Conservation (phyloP, 1,140 invertebrate species). For the Episyrphus balteatus region DNA sequence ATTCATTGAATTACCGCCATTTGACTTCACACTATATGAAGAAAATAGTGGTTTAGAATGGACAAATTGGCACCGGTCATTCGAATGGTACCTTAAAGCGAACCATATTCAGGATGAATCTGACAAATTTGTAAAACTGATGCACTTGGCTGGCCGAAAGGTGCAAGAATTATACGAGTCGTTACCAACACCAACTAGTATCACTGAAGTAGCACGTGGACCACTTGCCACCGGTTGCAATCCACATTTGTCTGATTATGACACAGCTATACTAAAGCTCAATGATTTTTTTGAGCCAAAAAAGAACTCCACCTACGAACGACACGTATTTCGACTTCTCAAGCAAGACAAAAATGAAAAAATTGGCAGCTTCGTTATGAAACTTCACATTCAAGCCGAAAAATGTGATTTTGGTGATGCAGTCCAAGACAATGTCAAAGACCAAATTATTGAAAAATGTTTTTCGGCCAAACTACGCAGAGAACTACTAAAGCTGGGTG, state of each 20-base stretch:
- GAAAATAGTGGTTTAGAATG: not conserved
- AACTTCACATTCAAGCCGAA: not conserved
- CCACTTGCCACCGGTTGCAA: not conserved
- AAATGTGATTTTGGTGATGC: slow-evolving; percentile 1
- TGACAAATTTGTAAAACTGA: not conserved
- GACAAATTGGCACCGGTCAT: not conserved
- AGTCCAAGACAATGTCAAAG: not conserved
- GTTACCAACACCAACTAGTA: not conserved
- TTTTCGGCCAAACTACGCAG: not conserved
- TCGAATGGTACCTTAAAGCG: not conserved
- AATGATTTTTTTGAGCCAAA: too few species aligned
- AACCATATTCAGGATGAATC: not conserved
- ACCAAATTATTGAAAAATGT: slow-evolving; percentile 1
- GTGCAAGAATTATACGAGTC: not conserved
- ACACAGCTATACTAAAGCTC: not conserved
- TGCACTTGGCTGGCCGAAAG: not conserved
- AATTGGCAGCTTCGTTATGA: not conserved
- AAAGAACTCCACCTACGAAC: too few species aligned
- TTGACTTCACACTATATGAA: not conserved
- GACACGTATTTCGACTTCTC: not conserved
- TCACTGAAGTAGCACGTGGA: not conserved
- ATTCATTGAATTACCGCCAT: not conserved
- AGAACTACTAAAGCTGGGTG: not conserved
- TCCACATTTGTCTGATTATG: not conserved
- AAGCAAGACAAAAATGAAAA: not conserved